Conservation (phyloP, 1,140 invertebrate species). For the Hypothenemus hampei region DNA sequence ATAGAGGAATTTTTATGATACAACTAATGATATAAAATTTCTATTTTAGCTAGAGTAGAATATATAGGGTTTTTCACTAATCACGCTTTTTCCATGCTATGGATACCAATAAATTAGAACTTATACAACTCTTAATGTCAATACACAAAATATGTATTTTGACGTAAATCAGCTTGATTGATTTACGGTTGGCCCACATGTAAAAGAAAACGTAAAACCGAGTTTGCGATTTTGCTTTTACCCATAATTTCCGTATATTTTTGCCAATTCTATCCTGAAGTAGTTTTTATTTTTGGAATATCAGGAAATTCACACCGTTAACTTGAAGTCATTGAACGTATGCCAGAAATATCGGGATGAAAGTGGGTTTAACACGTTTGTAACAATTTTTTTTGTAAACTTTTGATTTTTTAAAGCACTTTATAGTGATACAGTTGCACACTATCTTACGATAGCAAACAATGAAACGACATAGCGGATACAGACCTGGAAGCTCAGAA, state of each 20-base stretch:
- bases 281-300: slow-evolving; percentile 12
- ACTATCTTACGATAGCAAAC: too few species aligned
- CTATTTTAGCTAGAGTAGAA: too few species aligned
- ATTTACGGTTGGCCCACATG: neutral
- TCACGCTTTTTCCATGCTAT: neutral
- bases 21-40: too few species aligned
- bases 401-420: neutral
- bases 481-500: too few species aligned
- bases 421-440: neutral
- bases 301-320: slow-evolving; percentile 1
- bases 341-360: slow-evolving; percentile 6
- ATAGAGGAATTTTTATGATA: too few species aligned
- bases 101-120: neutral
- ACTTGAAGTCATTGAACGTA: slow-evolving; percentile 4
- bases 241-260: slow-evolving; percentile 5
- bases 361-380: neutral
- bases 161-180: neutral
- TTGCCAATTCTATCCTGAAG: neutral
- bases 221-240: too few species aligned
- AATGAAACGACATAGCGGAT: too few species aligned
- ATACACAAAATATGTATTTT: neutral
- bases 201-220: neutral
- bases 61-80: neutral
- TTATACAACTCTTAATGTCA: neutral
- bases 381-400: neutral